Percentiles rank a stretch among this genome's conserved stretches.
These are phyloP conservation scores for Holothuria glaberrima DNA, from an alignment of 35 echinoderm and acorn worm genomes.

Conservation along the genomic window DNA sequence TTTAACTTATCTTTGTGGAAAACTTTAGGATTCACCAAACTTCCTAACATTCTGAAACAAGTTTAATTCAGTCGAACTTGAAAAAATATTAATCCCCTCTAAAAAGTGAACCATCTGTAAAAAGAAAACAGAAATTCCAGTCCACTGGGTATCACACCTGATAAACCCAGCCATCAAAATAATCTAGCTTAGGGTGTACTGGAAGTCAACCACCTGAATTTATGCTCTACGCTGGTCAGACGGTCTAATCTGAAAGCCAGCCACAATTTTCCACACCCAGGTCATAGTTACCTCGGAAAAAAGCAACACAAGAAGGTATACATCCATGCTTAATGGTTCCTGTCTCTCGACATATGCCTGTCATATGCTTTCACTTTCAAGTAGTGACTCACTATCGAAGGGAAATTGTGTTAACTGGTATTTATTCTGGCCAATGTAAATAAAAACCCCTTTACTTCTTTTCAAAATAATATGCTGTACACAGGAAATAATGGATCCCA, in stretches of 20 bases:
- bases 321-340: conserved; percentile 46
- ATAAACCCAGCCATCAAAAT: no score
- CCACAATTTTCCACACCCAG: not conserved
- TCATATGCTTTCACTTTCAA: conserved; percentile 61
- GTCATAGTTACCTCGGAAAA: conserved; percentile 13
- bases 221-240: no score
- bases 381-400: conserved; percentile 31
- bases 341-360: conserved; percentile 39
- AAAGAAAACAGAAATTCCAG: no score
- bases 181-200: no score
- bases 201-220: no score
- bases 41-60: no score
- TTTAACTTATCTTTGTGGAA: no score
- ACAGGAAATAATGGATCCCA: conserved; percentile 50
- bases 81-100: no score
- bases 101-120: no score
- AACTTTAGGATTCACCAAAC: no score
- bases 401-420: conserved; percentile 65
- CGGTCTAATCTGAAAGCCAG: conserved; percentile 28
- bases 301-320: not conserved
- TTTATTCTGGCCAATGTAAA: conserved; percentile 62
- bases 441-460: conserved; percentile 44
- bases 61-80: no score
- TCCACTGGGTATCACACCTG: no score
- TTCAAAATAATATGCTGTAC: conserved; percentile 12